Evolutionary conservation across 2,797 vertebrate genomes (phyloP), one percentile per base, ranked within the genome.

Genomic region (Syngnathus acus): DNA sequence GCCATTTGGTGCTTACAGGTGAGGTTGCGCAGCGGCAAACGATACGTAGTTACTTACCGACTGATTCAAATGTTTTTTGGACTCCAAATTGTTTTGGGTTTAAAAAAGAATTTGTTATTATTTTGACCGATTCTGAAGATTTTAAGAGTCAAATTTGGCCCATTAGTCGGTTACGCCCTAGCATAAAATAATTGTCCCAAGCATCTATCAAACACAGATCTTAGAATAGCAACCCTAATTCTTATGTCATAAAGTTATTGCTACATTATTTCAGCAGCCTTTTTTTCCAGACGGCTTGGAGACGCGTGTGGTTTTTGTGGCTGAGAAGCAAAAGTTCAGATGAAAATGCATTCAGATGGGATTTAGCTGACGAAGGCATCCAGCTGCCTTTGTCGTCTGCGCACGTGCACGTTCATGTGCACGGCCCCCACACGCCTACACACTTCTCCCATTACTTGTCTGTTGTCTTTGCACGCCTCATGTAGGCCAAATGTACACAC

Each of bases 401-500:
- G 10, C 70, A 69, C 64, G 32, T 39, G 48, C 65, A 64, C 65
- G 55, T 47, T 68, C 69, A 82, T 71, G 67, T 73, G 68, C 66
- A 65, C 68, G 37, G 67, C 67, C 42, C 0, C 65, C 70, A 53
- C 63, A 48, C 69, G 17, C 81, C 62, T 71, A 74, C 72, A 70
- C 84, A 71, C 67, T 72, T 69, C 71, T 77, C 71, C 73, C 71
- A 76, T 80, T 80, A 78, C 74, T 75, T 65, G 66, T 81, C 80
- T 75, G 73, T 75, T 76, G 79, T 78, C 74, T 77, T 79, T 85
- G 76, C 74, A 80, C 59, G 63, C 73, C 68, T 86, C 78, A 74
- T 86, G 77, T 78, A 78, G 23, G 11, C 79, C 81, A 86, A 81
- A 86, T 83, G 82, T 68, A 75, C 45, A 47, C 37, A 42, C 58